Evolutionary conservation across 2,888 invertebrate genomes (phyloP).

Genomic region (Platycnemis pennipes): DNA sequence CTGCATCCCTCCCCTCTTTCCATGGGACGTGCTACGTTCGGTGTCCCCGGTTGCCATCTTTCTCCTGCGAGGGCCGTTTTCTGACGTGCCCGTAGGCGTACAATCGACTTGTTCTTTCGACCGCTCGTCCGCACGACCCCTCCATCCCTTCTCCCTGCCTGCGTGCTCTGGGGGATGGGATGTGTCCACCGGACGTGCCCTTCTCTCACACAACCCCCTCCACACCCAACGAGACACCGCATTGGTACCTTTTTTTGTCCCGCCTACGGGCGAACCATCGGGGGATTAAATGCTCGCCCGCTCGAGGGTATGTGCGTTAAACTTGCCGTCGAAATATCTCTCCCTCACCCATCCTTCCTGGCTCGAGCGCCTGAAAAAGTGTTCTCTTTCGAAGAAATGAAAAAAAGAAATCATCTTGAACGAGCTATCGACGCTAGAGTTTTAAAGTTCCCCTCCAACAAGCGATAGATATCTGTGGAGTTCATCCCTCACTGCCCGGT

Average conservation of each 20-base stretch:
- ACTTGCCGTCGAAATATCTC: background rate
- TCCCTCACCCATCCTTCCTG: background rate
- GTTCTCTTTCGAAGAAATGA: background rate
- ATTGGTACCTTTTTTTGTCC: background rate
- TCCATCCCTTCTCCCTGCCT: background rate
- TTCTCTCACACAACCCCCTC: background rate
- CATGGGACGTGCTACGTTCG: background rate
- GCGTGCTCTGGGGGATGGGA: background rate
- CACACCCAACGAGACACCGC: background rate
- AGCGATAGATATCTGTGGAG: background rate
- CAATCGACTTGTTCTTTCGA: background rate
- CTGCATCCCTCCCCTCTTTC: background rate
- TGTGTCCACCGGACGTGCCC: background rate
- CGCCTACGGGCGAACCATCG: background rate
- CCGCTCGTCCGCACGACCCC: background rate
- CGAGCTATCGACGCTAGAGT: background rate
- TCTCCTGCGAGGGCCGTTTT: background rate
- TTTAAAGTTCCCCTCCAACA: background rate
- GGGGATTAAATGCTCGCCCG: background rate
- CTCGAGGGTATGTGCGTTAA: background rate
- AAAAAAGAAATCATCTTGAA: too few species aligned
- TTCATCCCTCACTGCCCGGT: background rate
- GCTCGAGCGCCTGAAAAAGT: background rate
- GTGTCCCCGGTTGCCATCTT: background rate
- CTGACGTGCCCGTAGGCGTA: background rate